phyloP scores from a whole-genome alignment of 2,888 invertebrate genomes.

The Limnephilus lunatus region DNA sequence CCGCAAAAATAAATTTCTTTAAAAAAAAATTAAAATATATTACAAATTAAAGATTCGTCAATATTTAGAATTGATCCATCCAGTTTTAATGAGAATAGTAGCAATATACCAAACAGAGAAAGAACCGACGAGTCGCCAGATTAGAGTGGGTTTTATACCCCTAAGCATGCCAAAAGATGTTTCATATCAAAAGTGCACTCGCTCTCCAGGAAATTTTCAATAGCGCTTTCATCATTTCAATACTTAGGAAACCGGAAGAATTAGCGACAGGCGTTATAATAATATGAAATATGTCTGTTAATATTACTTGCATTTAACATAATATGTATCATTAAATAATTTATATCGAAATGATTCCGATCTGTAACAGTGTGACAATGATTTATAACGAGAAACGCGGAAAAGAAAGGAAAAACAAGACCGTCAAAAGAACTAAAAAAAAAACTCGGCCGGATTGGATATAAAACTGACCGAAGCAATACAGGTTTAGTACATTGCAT shows the following conservation, averaged over 20 bases:
- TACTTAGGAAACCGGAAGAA: not conserved
- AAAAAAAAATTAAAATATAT: too few relatives aligned
- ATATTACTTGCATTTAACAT: not conserved
- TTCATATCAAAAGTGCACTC: not conserved
- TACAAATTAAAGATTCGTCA: too few relatives aligned
- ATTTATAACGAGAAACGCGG: not conserved
- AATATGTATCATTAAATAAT: not conserved
- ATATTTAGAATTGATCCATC: too few relatives aligned
- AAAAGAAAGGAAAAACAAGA: not conserved
- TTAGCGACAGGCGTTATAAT: not conserved
- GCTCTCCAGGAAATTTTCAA: not conserved
- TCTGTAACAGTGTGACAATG: not conserved
- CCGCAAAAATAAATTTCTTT: too few relatives aligned
- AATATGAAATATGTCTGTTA: not conserved
- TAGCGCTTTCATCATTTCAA: not conserved
- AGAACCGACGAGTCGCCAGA: too few relatives aligned
- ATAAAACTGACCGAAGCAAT: not conserved
- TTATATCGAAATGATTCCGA: not conserved
- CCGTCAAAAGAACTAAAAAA: not conserved
- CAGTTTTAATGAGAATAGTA: too few relatives aligned
- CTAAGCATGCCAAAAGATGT: not conserved
- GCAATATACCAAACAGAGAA: too few relatives aligned
- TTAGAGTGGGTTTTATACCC: too few relatives aligned
- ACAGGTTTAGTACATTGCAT: not conserved
- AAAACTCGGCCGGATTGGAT: not conserved